A percentile compares a stretch with the other conserved stretches of the same genome.
phyloP scores from a whole-genome alignment of 2,113 vertebrate species.

The Ranitomeya variabilis region DNA sequence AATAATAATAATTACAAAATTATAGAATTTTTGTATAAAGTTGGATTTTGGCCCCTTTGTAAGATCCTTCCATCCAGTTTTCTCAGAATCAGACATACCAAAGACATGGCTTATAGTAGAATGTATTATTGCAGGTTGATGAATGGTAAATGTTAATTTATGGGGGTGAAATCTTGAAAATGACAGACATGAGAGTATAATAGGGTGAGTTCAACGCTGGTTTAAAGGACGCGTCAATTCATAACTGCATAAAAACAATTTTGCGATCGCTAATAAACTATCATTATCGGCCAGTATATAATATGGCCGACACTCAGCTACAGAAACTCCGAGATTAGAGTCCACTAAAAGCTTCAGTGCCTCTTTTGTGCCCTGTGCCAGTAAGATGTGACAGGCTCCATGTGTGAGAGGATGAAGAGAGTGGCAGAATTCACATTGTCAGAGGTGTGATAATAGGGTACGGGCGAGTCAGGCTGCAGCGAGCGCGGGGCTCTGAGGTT shows the following conservation, averaged over 20 bases:
- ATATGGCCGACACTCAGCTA: too few species aligned
- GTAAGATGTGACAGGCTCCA: not conserved
- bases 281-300: not conserved
- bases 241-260: not conserved
- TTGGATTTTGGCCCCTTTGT: too few species aligned
- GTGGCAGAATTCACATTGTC: not conserved
- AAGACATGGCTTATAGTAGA: not conserved
- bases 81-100: not conserved
- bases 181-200: too few species aligned
- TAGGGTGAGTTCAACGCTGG: too few species aligned
- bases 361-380: not conserved
- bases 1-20: too few species aligned
- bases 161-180: not conserved
- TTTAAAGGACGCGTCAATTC: not conserved
- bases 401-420: not conserved
- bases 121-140: too few species aligned
- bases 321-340: not conserved
- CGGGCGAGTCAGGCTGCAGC: not conserved
- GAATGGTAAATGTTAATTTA: too few species aligned
- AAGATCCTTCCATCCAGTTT: not conserved
- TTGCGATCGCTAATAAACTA: not conserved
- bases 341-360: not conserved
- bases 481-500: constrained; percentile 14
- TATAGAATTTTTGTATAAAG: too few species aligned
- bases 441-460: constrained; percentile 33